phyloP scores from a whole-genome alignment of 2,113 vertebrate species.

The Thomomys bottae region DNA sequence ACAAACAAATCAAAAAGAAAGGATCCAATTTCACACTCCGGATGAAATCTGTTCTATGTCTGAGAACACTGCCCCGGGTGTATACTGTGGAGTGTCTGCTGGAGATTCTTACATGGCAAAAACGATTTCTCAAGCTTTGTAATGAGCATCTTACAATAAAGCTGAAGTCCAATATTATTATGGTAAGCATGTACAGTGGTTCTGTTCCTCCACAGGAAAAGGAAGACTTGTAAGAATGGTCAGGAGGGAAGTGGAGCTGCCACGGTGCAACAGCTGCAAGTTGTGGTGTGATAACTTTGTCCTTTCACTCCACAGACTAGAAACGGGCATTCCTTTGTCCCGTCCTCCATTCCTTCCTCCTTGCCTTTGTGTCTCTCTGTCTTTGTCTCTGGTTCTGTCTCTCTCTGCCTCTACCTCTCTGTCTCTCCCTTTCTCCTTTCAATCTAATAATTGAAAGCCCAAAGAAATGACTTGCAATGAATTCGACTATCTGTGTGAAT shows the following conservation, averaged over 20 bases:
- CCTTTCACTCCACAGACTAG: neutral
- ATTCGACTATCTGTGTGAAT: neutral
- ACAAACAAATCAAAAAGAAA: neutral
- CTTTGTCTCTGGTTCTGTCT: too few relatives aligned
- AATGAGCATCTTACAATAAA: conserved; percentile 70
- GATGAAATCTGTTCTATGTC: conserved; percentile 54
- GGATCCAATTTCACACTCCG: conserved; percentile 59
- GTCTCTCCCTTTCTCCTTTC: neutral
- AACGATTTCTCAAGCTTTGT: conserved; percentile 60
- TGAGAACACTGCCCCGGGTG: conserved; percentile 64
- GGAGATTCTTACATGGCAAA: conserved; percentile 63
- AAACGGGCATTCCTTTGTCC: neutral
- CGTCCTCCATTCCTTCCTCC: too few relatives aligned
- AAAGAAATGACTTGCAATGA: conserved; percentile 37
- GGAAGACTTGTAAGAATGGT: neutral
- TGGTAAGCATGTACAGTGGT: neutral
- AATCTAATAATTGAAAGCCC: neutral
- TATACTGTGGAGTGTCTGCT: conserved; percentile 36
- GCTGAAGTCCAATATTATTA: conserved; percentile 3
- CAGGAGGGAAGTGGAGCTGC: neutral
- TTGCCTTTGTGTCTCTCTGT: too few relatives aligned
- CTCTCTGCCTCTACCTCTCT: too few relatives aligned
- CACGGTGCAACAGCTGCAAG: neutral
- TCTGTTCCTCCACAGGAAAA: conserved; percentile 21
- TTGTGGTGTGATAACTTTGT: neutral